These are phyloP conservation scores for Sarotherodon lohbergeri DNA, from an alignment of 2,113 vertebrate genomes.

Conservation along the genomic window DNA sequence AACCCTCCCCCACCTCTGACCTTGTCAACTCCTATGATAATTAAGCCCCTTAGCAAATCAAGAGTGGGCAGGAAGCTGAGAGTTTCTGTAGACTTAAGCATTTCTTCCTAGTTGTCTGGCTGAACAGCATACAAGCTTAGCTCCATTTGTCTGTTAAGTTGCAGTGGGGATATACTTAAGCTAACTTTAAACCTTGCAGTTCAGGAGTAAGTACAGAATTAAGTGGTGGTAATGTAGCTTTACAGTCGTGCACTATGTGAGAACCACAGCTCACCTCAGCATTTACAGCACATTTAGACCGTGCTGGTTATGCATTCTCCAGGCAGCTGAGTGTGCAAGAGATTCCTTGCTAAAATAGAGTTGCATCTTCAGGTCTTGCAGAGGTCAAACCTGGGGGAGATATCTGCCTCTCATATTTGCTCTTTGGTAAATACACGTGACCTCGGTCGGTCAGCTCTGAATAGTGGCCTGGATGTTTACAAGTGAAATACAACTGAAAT, in stretches of 20 bases:
- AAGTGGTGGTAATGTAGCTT: background rate
- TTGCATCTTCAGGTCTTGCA: background rate
- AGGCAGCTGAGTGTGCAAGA: background rate
- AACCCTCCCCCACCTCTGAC: background rate
- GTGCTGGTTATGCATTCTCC: background rate
- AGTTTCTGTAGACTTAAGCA: background rate
- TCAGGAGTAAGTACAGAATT: constrained; percentile 7
- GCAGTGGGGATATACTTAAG: background rate
- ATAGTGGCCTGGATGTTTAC: constrained; percentile 6
- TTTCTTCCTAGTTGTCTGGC: background rate
- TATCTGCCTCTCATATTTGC: constrained; percentile 8
- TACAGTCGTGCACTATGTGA: background rate
- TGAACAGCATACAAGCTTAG: background rate
- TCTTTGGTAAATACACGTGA: constrained; percentile 22
- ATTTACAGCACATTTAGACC: background rate
- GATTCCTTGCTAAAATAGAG: background rate
- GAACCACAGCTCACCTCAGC: background rate
- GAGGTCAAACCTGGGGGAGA: constrained; percentile 21
- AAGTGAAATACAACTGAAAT: background rate
- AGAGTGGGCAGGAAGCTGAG: background rate
- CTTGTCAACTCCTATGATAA: background rate
- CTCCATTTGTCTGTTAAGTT: background rate
- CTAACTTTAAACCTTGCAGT: background rate
- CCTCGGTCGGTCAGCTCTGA: constrained; percentile 19
- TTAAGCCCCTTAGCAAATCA: background rate